Conservation (phyloP, 2,113 vertebrate species). For the Archocentrus centrarchus region DNA sequence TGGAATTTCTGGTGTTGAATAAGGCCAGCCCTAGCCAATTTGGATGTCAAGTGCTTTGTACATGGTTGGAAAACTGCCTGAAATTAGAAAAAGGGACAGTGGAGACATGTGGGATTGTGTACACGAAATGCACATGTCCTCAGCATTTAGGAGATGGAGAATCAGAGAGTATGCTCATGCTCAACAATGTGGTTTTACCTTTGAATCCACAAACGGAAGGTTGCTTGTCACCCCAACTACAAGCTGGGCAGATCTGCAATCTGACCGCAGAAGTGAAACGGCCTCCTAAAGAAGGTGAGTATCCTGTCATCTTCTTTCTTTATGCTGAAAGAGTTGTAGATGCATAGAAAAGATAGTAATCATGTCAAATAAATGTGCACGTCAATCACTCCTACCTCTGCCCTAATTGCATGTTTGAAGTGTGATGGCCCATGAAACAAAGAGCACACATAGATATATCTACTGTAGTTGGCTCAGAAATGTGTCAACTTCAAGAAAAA, state of each 20-base stretch:
- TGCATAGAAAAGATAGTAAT: slow-evolving; percentile 56
- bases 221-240: slow-evolving; percentile 96
- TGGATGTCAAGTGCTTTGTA: slow-evolving; percentile 97
- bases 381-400: slow-evolving; percentile 73
- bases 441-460: slow-evolving; percentile 77
- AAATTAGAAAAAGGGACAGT: slow-evolving; percentile 94
- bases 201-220: slow-evolving; percentile 98
- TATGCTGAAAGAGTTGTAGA: slow-evolving; percentile 54
- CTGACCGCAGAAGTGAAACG: slow-evolving; percentile 95
- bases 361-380: slow-evolving; percentile 73
- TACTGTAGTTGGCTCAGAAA: slow-evolving; percentile 58
- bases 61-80: slow-evolving; percentile 98
- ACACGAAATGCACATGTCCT: slow-evolving; percentile 98
- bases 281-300: slow-evolving; percentile 98
- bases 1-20: slow-evolving; percentile 99
- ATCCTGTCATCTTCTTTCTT: slow-evolving; percentile 41
- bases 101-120: slow-evolving; percentile 97
- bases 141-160: slow-evolving; percentile 98
- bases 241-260: slow-evolving; percentile 96
- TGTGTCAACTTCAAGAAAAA: slow-evolving; percentile 56
- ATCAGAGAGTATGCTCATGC: slow-evolving; percentile 89
- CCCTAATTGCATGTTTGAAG: slow-evolving; percentile 78
- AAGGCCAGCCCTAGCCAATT: slow-evolving; percentile 99
- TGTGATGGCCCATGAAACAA: slow-evolving; percentile 80
- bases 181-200: slow-evolving; percentile 98